phyloP scores from a whole-genome alignment of 2,797 vertebrate genomes.

The Pempheris klunzingeri region DNA sequence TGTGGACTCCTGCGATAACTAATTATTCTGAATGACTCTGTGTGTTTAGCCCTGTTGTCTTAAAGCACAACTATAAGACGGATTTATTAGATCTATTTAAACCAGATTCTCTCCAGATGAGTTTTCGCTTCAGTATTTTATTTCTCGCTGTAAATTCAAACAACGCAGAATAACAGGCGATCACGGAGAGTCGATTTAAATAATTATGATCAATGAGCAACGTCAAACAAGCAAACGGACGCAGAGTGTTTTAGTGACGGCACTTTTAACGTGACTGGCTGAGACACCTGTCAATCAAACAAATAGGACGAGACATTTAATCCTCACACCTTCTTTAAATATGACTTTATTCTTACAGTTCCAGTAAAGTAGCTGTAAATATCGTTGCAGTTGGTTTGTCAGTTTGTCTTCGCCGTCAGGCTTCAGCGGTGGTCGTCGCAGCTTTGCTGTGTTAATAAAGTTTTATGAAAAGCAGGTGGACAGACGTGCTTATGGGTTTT shows the following conservation, averaged over 20 bases:
- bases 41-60: constrained; percentile 11
- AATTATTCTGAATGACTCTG: background rate
- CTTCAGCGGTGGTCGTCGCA: background rate
- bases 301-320: no score
- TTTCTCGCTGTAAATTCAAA: background rate
- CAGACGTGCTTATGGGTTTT: no score
- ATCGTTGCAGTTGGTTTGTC: background rate
- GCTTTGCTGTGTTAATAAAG: background rate
- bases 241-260: background rate
- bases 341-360: no score
- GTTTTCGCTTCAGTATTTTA: background rate
- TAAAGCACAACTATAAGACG: constrained; percentile 11
- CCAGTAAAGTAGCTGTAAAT: no score
- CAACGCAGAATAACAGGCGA: background rate
- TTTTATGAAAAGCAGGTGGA: no score
- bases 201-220: background rate
- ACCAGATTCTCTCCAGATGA: background rate
- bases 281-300: constrained; percentile 5
- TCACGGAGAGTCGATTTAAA: no score
- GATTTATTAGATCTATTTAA: constrained; percentile 10
- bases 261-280: background rate
- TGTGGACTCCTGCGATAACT: background rate
- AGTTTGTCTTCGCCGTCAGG: background rate
- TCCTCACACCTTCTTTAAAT: background rate
- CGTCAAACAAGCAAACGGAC: constrained; percentile 24